Conservation (phyloP, 2,113 vertebrate species). For the Procavia capensis region DNA sequence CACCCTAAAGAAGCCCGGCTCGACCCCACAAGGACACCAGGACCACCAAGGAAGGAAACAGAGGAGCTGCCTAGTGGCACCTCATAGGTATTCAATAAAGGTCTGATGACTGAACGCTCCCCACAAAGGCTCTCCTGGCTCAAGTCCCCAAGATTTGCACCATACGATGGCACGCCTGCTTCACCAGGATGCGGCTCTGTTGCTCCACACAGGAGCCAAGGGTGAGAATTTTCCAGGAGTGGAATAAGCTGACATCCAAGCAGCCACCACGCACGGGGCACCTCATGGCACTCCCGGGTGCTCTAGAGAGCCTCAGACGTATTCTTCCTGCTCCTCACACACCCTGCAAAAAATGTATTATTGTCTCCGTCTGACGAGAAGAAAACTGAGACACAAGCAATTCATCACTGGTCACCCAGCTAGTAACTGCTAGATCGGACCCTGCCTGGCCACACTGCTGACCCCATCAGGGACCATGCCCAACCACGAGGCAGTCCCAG, state of each 20-base stretch:
- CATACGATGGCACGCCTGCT: not conserved
- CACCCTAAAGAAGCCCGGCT: not conserved
- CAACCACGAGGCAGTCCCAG: not conserved
- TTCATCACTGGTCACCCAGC: not conserved
- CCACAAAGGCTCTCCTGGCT: not conserved
- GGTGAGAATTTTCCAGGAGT: not conserved
- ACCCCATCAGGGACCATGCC: not conserved
- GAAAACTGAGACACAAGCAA: not conserved
- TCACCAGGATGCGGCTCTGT: not conserved
- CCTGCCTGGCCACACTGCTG: not conserved
- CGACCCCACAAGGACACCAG: not conserved
- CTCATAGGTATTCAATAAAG: not conserved
- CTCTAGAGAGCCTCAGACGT: not conserved
- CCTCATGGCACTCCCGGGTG: not conserved
- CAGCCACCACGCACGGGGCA: not conserved
- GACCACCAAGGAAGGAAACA: not conserved
- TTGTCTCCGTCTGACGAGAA: not conserved
- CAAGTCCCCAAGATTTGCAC: not conserved
- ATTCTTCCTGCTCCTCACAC: slow-evolving; percentile 18
- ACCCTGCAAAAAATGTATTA: not conserved
- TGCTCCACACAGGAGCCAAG: not conserved
- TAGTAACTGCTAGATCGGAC: not conserved
- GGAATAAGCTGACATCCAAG: not conserved
- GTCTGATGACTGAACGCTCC: not conserved
- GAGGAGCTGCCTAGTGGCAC: not conserved